These are phyloP conservation scores for Acropora yongei DNA, from an alignment of 64 coral and sea anemone genomes.

Conservation along the genomic window DNA sequence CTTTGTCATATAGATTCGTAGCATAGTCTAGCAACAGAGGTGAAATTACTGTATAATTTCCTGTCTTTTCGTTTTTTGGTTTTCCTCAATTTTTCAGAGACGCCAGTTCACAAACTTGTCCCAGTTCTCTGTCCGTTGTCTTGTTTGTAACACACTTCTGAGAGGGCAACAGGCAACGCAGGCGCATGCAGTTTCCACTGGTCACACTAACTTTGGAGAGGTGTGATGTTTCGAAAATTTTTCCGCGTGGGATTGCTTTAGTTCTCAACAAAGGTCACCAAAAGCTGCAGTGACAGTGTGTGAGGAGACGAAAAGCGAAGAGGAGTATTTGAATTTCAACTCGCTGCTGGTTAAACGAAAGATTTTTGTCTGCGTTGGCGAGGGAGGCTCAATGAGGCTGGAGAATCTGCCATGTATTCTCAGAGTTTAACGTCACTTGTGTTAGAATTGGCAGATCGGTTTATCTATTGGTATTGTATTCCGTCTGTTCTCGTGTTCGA, in stretches of 20 bases:
- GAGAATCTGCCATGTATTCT: too few relatives aligned
- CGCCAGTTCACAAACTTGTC: slow-evolving; percentile 89
- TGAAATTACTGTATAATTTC: not conserved
- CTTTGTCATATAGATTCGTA: too few relatives aligned
- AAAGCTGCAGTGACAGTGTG: not conserved
- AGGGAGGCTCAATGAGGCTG: too few relatives aligned
- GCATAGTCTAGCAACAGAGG: too few relatives aligned
- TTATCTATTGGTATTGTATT: too few relatives aligned
- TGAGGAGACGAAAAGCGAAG: not conserved
- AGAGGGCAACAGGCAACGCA: slow-evolving; percentile 73
- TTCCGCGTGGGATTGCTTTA: not conserved
- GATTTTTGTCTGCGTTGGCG: too few relatives aligned
- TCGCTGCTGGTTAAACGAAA: too few relatives aligned
- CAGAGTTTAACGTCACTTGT: too few relatives aligned
- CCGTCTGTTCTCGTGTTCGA: too few relatives aligned
- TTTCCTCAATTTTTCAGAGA: slow-evolving; percentile 45
- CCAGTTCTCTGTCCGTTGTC: slow-evolving; percentile 84
- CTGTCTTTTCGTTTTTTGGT: not conserved
- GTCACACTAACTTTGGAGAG: slow-evolving; percentile 93
- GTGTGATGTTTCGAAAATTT: slow-evolving; percentile 19
- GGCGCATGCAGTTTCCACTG: slow-evolving; percentile 75
- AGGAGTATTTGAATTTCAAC: too few relatives aligned
- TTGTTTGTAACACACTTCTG: slow-evolving; percentile 72
- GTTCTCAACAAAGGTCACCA: not conserved
- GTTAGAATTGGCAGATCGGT: too few relatives aligned